Conservation (phyloP, 2,888 invertebrate genomes). For the Cosmia trapezina region DNA sequence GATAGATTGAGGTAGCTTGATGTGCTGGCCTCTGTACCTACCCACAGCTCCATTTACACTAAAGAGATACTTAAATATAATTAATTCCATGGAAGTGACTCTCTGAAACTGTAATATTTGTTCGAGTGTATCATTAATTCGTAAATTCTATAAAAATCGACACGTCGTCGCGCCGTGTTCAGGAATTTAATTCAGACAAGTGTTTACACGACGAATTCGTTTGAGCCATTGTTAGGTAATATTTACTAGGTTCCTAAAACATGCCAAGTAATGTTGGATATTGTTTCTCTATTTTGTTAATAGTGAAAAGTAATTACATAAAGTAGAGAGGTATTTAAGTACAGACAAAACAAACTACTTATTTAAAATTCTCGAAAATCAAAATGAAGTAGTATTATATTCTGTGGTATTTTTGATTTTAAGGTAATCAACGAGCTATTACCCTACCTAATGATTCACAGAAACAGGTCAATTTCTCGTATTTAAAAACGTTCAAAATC, state of each 20-base stretch:
- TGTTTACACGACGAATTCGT: neutral
- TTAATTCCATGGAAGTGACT: neutral
- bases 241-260: neutral
- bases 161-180: no score
- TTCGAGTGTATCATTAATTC: neutral
- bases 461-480: neutral
- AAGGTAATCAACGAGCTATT: neutral
- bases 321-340: neutral
- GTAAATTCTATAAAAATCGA: slow-evolving; percentile 2
- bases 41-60: no score
- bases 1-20: no score
- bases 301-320: neutral
- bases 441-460: neutral
- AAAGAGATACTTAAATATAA: no score
- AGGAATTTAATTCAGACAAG: slow-evolving; percentile 4
- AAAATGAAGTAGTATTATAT: neutral
- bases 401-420: neutral
- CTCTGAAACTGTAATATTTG: slow-evolving; percentile 10
- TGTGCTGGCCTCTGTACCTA: no score
- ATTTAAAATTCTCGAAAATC: neutral
- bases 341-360: neutral
- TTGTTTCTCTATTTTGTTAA: neutral
- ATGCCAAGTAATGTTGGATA: neutral
- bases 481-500: neutral
- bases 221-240: neutral